Evolutionary conservation across 2,113 vertebrate species (phyloP), one percentile per base, ranked within the genome.

Genomic region (Tauraco erythrolophus): DNA sequence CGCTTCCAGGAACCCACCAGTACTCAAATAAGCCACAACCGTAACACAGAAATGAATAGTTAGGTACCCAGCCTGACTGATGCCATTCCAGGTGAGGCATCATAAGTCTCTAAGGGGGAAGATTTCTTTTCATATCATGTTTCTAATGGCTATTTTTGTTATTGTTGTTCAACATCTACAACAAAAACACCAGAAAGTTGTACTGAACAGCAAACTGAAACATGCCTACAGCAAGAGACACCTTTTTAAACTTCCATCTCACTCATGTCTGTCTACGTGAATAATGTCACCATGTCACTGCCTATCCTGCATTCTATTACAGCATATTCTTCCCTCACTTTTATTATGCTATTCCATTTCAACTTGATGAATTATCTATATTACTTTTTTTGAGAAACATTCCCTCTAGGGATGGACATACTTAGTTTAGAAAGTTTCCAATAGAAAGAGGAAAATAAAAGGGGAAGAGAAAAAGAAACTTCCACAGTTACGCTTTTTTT

Each of bases 271-370:
- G 91, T 85, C 91, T 92, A 11, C 79, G 84, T 91, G 51, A 97
- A 95, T 95, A 97, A 95, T 84, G 86, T 89, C 81, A 87, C 70
- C 4, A 19, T 89, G 84, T 93, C 92, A 92, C 83, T 94, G 81
- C 50, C 54, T 93, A 92, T 92, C 53, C 88, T 91, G 50, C 64
- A 84, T 80, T 94, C 70, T 83, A 19, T 83, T 94, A 71, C 25
- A 65, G 66, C 56, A 85, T 50, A 72, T 77, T 79, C 74, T 92
- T 84, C 77, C 51, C 41, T 54, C 35, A 80, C 35, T 94, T 94
- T 95, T 96, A 96, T 93, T 95, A 83, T 91, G 62, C 81, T 96
- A 89, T 89, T 96, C 80, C 95, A 84, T 92, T 96, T 97, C 95
- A 92, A 60, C 19, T 82, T 94, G 93, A 97, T 97, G 84, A 97